Percentiles rank a stretch among this genome's conserved stretches.
Evolutionary conservation across 2,797 vertebrate genomes (phyloP).

Genomic region (Pelobates cultripes): DNA sequence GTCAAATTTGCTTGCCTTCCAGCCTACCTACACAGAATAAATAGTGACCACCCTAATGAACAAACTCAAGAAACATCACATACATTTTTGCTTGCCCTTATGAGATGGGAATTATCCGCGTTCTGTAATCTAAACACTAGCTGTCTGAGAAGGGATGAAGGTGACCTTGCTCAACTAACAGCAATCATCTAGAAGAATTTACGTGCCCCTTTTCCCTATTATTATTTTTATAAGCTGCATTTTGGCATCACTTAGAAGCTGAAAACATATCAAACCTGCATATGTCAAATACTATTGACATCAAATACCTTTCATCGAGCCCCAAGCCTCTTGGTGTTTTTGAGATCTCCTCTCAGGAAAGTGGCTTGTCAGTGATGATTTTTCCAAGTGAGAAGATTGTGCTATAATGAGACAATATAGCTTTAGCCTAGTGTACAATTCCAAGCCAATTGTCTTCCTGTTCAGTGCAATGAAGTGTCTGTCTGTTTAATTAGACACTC

Average conservation of each 20-base stretch:
- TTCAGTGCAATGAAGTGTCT: neutral
- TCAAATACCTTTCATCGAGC: conserved; percentile 78
- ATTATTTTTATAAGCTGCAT: conserved; percentile 68
- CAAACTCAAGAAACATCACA: conserved; percentile 19
- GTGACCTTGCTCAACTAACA: conserved; percentile 80
- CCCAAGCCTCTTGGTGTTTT: conserved; percentile 61
- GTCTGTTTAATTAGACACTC: neutral
- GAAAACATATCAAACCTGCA: conserved; percentile 76
- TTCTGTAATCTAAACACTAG: conserved; percentile 55
- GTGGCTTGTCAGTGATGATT: conserved; percentile 84
- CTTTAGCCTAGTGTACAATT: conserved; percentile 61
- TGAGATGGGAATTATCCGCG: conserved; percentile 38
- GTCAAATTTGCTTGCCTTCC: neutral
- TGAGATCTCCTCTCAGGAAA: conserved; percentile 71
- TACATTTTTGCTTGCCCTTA: neutral
- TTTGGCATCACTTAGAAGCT: conserved; percentile 72
- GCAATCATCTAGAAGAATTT: conserved; percentile 71
- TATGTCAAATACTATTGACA: conserved; percentile 76
- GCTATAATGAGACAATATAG: conserved; percentile 75
- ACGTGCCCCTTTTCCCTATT: conserved; percentile 65
- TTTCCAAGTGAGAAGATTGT: conserved; percentile 70
- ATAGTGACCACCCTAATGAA: neutral
- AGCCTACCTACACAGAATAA: conserved; percentile 18
- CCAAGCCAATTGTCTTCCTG: conserved; percentile 61
- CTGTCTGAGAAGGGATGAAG: conserved; percentile 68